These are phyloP conservation scores for Sander lucioperca DNA, from an alignment of 2,113 vertebrate species.

Conservation along the genomic window DNA sequence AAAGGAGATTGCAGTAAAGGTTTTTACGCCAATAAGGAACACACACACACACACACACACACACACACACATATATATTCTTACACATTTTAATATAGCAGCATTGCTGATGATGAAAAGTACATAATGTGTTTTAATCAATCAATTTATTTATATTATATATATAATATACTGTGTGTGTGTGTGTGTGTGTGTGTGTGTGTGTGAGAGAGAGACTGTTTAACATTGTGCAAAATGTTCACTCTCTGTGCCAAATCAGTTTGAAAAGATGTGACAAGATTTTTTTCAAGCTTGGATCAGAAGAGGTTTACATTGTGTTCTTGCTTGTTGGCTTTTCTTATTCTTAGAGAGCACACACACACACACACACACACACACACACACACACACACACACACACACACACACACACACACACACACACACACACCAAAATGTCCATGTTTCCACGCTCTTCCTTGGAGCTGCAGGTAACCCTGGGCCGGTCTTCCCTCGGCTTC, in stretches of 20 bases:
- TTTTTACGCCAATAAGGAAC: background rate
- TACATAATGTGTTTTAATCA: background rate
- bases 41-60: background rate
- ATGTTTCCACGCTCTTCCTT: slow-evolving; percentile 46
- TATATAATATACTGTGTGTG: too few species aligned
- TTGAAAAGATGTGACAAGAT: background rate
- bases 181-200: background rate
- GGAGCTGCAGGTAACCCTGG: slow-evolving; percentile 41
- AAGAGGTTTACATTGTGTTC: background rate
- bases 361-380: slow-evolving; percentile 10
- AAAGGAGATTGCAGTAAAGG: slow-evolving; percentile 11
- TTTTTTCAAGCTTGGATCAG: background rate
- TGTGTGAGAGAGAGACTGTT: too few species aligned
- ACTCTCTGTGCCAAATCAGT: background rate
- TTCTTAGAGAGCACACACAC: slow-evolving; percentile 5
- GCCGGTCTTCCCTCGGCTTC: slow-evolving; percentile 63
- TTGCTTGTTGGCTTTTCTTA: slow-evolving; percentile 3
- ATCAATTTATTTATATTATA: background rate
- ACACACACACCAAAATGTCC: slow-evolving; percentile 10
- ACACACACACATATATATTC: too few species aligned
- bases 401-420: too few species aligned
- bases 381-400: slow-evolving; percentile 28
- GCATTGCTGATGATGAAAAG: slow-evolving; percentile 2
- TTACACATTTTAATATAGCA: background rate
- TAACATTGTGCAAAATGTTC: too few species aligned